A percentile compares a stretch with the other conserved stretches of the same genome.
Evolutionary conservation across 92 coral and sea anemone species (phyloP).

Genomic region (Epizoanthus scotinus): DNA sequence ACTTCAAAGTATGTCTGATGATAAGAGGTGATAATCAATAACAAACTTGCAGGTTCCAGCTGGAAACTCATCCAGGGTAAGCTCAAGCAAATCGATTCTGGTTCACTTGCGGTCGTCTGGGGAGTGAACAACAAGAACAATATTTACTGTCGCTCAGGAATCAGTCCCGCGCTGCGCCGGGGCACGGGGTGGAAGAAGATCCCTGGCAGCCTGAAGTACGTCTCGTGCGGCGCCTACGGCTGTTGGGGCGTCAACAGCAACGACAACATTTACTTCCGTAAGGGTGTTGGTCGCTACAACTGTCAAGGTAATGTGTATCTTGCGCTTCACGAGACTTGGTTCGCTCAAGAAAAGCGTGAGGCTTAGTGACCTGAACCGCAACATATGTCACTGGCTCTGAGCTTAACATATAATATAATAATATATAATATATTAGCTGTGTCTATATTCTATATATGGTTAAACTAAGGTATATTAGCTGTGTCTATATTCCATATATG

Average conservation of each 20-base stretch:
- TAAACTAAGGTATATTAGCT: no score
- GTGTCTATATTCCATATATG: no score
- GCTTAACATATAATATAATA: no score
- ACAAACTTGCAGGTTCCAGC: neutral
- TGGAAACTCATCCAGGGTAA: neutral
- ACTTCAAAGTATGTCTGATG: no score
- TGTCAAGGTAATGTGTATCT: neutral
- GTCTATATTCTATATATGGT: no score
- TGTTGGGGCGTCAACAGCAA: conserved; percentile 25
- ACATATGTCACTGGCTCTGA: no score
- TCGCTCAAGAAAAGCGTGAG: no score
- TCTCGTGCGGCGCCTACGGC: conserved; percentile 44
- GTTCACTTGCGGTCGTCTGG: conserved; percentile 25
- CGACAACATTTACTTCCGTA: conserved; percentile 14
- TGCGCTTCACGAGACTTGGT: no score
- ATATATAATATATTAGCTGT: no score
- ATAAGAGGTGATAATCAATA: no score
- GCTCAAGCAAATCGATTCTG: conserved; percentile 35
- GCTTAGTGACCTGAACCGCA: no score
- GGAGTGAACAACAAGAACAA: neutral
- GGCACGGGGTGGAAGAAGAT: conserved; percentile 19
- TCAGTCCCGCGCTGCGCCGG: conserved; percentile 2
- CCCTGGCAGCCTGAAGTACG: conserved; percentile 16
- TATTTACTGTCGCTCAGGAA: conserved; percentile 25
- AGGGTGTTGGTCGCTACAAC: neutral